Base-by-base conservation (phyloP, 2,113 vertebrate species). In the Oncorhynchus keta region DNA sequence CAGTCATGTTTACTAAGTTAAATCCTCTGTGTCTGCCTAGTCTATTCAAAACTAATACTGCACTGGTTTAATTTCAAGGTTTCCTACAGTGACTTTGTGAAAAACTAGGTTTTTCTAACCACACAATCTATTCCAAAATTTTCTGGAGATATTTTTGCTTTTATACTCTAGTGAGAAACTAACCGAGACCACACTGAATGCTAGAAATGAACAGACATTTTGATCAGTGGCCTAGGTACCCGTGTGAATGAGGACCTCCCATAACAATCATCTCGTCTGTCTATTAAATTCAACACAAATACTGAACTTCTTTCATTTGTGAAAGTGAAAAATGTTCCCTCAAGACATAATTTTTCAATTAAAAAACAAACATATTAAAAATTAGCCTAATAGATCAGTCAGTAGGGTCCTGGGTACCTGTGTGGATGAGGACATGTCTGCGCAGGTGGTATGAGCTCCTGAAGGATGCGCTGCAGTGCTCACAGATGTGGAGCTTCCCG, bases 381-480 rank as follows among this genome's bases (percentile, higher is more conserved):
- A 45, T 45, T 0, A 45, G 39, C 39, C 7, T 39, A 45, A 9
- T 11, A 11, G 39, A 45, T 45, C 39, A 45, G 39, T 11, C 39
- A 45, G 39, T 45, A 45, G 39, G 39, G 39, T 9, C 39, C 39
- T 76, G 16, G 22, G 14, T 82, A 95, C 94, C 98, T 20, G 98
- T 99, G 88, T 99, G 98, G 76, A 99, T 99, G 88, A 99, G 98
- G 78, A 99, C 96, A 0, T 99, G 98, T 79, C 98, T 93, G 83
- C 97, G 97, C 68, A 99, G 92, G 90, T 99, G 98, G 75, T 99
- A 99, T 88, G 97, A 99, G 92, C 97, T 99, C 72, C 97, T 93
- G 91, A 99, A 99, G 76, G 97, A 95, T 32, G 98, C 97, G 32
- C 87, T 93, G 91, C 98, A 99, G 92, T 98, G 97, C 74, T 98